These are phyloP conservation scores for Arnoldichthys spilopterus DNA, from an alignment of 2,797 vertebrate genomes.

Conservation along the genomic window DNA sequence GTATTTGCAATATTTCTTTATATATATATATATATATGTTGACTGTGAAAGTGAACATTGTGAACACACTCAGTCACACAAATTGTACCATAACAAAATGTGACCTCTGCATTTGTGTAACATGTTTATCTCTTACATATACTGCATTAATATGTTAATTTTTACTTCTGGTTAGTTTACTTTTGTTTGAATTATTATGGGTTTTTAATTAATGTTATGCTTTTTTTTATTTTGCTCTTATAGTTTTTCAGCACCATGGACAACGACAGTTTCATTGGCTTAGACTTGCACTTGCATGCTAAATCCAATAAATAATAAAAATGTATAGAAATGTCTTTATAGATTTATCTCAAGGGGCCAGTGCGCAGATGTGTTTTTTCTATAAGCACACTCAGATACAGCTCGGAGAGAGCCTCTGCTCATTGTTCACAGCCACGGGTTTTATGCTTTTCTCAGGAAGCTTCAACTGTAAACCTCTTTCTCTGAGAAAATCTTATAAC, in stretches of 20 bases:
- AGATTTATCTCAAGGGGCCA: background rate
- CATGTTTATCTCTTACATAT: too few species aligned
- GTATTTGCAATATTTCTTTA: too few species aligned
- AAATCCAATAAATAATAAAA: background rate
- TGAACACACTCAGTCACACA: too few species aligned
- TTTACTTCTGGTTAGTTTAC: too few species aligned
- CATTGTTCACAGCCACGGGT: background rate
- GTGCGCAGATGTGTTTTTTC: background rate
- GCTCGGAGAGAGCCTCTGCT: background rate
- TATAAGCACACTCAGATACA: background rate
- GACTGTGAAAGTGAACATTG: too few species aligned
- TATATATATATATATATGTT: too few species aligned
- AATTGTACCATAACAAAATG: too few species aligned
- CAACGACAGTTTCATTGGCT: background rate
- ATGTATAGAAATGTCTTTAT: background rate
- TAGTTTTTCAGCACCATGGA: background rate
- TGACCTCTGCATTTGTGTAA: too few species aligned
- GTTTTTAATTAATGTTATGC: too few species aligned
- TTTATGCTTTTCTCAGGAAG: constrained; percentile 1
- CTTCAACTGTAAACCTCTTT: constrained; percentile 10
- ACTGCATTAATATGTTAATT: too few species aligned
- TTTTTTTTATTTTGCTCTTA: background rate
- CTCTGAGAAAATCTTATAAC: background rate
- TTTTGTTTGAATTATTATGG: too few species aligned
- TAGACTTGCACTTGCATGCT: background rate